phyloP scores from a whole-genome alignment of 1,140 invertebrate genomes.

The Heliconius eleuchia region DNA sequence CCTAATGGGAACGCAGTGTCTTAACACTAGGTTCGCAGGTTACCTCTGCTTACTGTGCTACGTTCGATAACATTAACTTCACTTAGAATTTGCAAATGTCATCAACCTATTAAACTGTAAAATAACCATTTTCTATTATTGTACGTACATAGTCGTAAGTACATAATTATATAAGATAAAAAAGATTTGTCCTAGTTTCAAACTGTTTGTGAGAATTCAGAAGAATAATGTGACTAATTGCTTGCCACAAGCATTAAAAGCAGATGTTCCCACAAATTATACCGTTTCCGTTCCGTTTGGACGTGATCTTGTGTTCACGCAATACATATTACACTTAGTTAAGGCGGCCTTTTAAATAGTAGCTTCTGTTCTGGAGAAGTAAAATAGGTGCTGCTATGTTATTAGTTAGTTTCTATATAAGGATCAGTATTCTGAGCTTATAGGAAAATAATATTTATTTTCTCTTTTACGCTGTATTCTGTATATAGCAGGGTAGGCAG shows the following conservation, averaged over 20 bases:
- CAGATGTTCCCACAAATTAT: conserved; percentile 28
- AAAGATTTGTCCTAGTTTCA: neutral
- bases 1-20: too few relatives aligned
- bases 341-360: neutral
- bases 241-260: conserved; percentile 27
- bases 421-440: neutral
- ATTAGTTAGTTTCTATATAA: neutral
- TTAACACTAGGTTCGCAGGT: too few relatives aligned
- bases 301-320: neutral
- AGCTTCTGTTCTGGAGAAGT: neutral
- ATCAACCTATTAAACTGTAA: too few relatives aligned
- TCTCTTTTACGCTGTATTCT: too few relatives aligned
- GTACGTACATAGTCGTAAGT: too few relatives aligned
- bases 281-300: conserved; percentile 24
- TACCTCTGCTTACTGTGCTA: too few relatives aligned
- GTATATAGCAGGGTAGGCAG: too few relatives aligned
- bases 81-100: too few relatives aligned
- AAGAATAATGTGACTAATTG: conserved; percentile 29
- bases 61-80: too few relatives aligned
- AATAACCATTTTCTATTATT: too few relatives aligned
- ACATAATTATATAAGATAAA: neutral
- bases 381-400: neutral
- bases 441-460: too few relatives aligned
- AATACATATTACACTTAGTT: neutral
- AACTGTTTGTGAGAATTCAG: conserved; percentile 1